Percentiles rank a stretch among this genome's conserved stretches.
phyloP scores from a whole-genome alignment of 2,888 invertebrate genomes.

The Diabrotica balteata region DNA sequence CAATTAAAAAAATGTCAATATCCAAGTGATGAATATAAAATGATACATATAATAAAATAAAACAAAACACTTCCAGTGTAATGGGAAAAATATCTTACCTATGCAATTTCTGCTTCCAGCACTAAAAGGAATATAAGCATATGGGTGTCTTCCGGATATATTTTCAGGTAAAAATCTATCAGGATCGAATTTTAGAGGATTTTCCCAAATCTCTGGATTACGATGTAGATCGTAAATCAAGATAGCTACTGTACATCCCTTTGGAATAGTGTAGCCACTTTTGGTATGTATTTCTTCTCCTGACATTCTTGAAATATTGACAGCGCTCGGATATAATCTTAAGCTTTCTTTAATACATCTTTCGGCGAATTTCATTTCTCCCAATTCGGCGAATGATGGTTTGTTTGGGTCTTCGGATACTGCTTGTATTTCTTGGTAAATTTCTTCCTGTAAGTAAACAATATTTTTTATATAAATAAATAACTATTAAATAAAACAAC shows the following conservation, averaged over 20 bases:
- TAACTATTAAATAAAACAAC: too few species aligned
- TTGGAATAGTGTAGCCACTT: conserved; percentile 56
- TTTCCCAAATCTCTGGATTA: conserved; percentile 59
- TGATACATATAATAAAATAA: too few species aligned
- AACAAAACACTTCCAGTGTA: background rate
- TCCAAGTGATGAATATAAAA: too few species aligned
- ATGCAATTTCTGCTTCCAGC: conserved; percentile 60
- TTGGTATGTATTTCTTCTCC: conserved; percentile 41
- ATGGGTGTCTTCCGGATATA: conserved; percentile 55
- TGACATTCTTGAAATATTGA: conserved; percentile 50
- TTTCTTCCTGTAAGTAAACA: conserved; percentile 36
- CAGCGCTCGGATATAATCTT: conserved; percentile 42
- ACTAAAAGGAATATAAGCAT: conserved; percentile 58
- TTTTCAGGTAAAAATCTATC: conserved; percentile 59
- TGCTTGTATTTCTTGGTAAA: conserved; percentile 37
- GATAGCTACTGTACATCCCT: conserved; percentile 33
- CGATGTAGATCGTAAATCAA: conserved; percentile 59
- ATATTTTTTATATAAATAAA: background rate
- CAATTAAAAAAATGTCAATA: conserved; percentile 5
- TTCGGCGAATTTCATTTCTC: conserved; percentile 70
- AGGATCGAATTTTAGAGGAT: conserved; percentile 53
- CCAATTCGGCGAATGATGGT: conserved; percentile 63
- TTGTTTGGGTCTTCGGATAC: conserved; percentile 51
- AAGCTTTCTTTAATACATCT: conserved; percentile 43
- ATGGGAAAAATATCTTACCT: conserved; percentile 31